These are phyloP conservation scores for Lycodopsis pacificus DNA, from an alignment of 2,797 vertebrate species.

Conservation along the genomic window DNA sequence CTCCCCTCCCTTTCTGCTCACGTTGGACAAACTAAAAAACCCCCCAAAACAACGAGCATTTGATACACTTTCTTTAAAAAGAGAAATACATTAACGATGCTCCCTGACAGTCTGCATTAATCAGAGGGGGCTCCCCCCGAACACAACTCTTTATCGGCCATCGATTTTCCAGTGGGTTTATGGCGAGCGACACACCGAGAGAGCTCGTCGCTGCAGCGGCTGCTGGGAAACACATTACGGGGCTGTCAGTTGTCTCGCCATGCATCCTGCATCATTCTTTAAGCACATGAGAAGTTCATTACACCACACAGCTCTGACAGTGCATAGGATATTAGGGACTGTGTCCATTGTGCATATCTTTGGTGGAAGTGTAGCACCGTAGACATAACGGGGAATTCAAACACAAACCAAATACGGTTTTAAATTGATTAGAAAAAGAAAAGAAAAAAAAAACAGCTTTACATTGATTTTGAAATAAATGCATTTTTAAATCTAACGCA, in stretches of 20 bases:
- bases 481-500: background rate
- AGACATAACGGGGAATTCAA: conserved; percentile 22
- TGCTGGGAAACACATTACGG: conserved; percentile 89
- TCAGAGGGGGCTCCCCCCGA: conserved; percentile 86
- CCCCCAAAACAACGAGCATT: conserved; percentile 73
- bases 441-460: conserved; percentile 2
- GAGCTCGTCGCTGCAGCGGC: conserved; percentile 79
- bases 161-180: conserved; percentile 89
- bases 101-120: conserved; percentile 85
- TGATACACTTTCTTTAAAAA: conserved; percentile 78
- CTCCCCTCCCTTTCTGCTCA: conserved; percentile 39
- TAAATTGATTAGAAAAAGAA: conserved; percentile 21
- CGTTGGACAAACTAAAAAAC: conserved; percentile 56
- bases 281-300: conserved; percentile 94
- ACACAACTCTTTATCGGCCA: conserved; percentile 89
- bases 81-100: conserved; percentile 81
- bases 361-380: conserved; percentile 18
- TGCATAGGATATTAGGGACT: conserved; percentile 76
- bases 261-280: conserved; percentile 90
- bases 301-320: conserved; percentile 85
- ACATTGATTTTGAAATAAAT: background rate
- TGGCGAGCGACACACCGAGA: conserved; percentile 84
- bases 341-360: conserved; percentile 64
- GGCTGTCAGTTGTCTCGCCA: conserved; percentile 88
- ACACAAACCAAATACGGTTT: conserved; percentile 33